phyloP scores from a whole-genome alignment of 1,140 invertebrate genomes.

The Dreissena polymorpha region DNA sequence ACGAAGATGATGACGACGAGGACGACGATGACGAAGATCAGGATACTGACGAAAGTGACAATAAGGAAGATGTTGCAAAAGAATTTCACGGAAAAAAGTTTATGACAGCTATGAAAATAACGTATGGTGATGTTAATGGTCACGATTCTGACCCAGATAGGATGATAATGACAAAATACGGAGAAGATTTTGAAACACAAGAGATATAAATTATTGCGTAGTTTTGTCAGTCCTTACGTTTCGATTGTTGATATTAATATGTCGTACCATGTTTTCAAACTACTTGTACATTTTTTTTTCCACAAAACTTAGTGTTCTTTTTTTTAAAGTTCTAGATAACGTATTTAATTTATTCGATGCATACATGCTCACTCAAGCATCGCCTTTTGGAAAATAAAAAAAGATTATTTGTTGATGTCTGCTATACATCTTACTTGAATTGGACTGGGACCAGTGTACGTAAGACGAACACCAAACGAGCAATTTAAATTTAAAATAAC shows the following conservation, averaged over 20 bases:
- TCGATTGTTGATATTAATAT: too few relatives aligned
- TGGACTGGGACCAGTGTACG: too few relatives aligned
- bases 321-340: conserved; percentile 1
- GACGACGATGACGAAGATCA: neutral
- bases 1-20: neutral
- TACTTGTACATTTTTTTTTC: neutral
- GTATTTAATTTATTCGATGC: neutral
- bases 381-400: too few relatives aligned
- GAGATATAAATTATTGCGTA: too few relatives aligned
- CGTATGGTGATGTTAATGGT: neutral
- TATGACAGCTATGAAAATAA: conserved; percentile 24
- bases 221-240: too few relatives aligned
- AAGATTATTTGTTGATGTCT: too few relatives aligned
- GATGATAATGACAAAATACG: conserved; percentile 7
- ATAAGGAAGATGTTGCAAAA: neutral
- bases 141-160: conserved; percentile 9
- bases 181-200: neutral
- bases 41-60: neutral
- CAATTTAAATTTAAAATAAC: too few relatives aligned
- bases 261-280: neutral
- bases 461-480: too few relatives aligned
- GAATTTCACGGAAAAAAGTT: neutral
- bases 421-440: too few relatives aligned
- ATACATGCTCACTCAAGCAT: too few relatives aligned
- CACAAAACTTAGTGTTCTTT: neutral